Evolutionary conservation across 2,113 vertebrate species (phyloP).

Genomic region (Clupea harengus): DNA sequence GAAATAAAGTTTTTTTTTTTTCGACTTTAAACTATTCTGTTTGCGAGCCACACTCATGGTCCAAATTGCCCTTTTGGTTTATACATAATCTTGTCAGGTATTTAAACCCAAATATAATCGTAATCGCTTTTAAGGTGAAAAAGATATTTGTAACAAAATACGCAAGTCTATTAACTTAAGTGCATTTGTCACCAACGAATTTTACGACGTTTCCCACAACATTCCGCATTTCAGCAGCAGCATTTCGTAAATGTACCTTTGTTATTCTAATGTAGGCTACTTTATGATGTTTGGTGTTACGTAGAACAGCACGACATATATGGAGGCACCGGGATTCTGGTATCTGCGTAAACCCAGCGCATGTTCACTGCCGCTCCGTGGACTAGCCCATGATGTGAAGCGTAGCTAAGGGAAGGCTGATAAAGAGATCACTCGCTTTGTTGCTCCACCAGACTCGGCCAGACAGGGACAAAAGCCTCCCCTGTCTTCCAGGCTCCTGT

Average conservation of each 20-base stretch:
- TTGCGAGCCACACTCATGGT: neutral
- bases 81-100: neutral
- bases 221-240: neutral
- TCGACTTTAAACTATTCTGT: neutral
- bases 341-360: neutral
- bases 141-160: neutral
- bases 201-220: neutral
- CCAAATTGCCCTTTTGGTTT: neutral
- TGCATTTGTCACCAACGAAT: neutral
- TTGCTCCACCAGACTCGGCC: neutral
- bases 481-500: conserved; percentile 2
- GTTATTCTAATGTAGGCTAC: neutral
- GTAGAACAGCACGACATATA: neutral
- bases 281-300: neutral
- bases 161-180: neutral
- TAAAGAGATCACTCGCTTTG: conserved; percentile 10
- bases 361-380: neutral
- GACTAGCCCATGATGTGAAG: neutral
- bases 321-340: neutral
- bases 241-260: neutral
- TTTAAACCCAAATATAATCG: neutral
- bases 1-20: conserved; percentile 1
- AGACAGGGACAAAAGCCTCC: neutral
- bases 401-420: neutral
- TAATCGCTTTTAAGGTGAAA: neutral